Evolutionary conservation across 2,888 invertebrate species (phyloP).

Genomic region (Dryomyza anilis): DNA sequence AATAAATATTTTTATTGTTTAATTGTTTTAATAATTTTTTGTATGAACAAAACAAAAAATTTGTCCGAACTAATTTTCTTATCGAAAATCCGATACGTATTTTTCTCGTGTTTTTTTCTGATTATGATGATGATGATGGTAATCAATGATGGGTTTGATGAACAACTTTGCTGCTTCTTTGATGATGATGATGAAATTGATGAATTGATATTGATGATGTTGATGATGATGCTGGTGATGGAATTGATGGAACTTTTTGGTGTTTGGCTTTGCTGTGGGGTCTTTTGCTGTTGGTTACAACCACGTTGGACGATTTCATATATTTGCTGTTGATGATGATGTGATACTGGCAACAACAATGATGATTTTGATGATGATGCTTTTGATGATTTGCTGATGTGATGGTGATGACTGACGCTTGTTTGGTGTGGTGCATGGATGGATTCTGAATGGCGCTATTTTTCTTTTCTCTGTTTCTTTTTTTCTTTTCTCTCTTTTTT

Average conservation of each 20-base stretch:
- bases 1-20: conserved; percentile 27
- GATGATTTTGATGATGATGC: conserved; percentile 60
- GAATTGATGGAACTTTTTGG: conserved; percentile 38
- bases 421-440: conserved; percentile 12
- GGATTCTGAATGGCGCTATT: conserved; percentile 22
- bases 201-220: conserved; percentile 62
- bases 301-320: conserved; percentile 60
- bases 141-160: conserved; percentile 59
- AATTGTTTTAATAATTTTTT: conserved; percentile 47
- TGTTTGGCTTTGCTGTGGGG: conserved; percentile 28
- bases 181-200: conserved; percentile 51
- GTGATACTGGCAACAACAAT: conserved; percentile 47
- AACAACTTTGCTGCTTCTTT: conserved; percentile 36
- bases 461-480: conserved; percentile 39
- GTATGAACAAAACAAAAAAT: conserved; percentile 54
- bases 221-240: conserved; percentile 44
- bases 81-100: conserved; percentile 64
- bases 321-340: conserved; percentile 61
- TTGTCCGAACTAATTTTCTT: conserved; percentile 64
- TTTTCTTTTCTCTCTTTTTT: conserved; percentile 42
- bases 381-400: conserved; percentile 39
- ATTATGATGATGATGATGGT: conserved; percentile 62
- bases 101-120: conserved; percentile 64
- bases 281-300: conserved; percentile 15
- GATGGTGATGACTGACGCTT: conserved; percentile 13